A percentile compares a stretch with the other conserved stretches of the same genome.
Conservation (phyloP, 64 coral and sea anemone species). For the Exaiptasia diaphana region DNA sequence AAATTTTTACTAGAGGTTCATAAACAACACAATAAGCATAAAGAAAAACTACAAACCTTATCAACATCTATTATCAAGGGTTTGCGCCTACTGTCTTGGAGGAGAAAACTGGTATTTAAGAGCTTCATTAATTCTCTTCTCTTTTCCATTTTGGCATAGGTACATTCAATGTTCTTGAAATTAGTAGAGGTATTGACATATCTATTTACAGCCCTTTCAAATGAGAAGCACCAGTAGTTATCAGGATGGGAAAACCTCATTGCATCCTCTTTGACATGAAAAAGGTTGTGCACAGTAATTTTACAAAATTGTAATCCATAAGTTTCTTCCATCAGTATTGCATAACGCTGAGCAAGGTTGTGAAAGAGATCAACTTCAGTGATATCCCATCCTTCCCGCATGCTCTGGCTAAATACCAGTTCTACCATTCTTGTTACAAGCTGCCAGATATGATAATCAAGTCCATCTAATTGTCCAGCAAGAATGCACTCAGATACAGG, state of each 20-base stretch:
- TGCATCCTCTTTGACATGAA: slow-evolving; percentile 29
- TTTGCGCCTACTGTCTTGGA: neutral
- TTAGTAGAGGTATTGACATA: slow-evolving; percentile 24
- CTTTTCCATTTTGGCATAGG: slow-evolving; percentile 33
- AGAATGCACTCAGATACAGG: neutral
- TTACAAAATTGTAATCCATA: neutral
- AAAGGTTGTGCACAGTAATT: slow-evolving; percentile 14
- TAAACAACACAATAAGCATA: neutral
- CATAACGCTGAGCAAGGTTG: too few relatives aligned
- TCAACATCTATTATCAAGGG: neutral
- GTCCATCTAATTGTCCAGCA: neutral
- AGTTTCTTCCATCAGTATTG: neutral
- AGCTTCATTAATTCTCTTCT: slow-evolving; percentile 27
- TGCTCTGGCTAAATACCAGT: neutral
- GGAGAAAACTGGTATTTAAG: neutral
- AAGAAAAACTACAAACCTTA: neutral
- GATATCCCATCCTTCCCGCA: neutral
- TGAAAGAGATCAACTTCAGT: neutral
- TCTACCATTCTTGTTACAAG: neutral
- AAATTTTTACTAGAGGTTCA: neutral
- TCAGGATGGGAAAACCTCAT: neutral
- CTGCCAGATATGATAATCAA: neutral
- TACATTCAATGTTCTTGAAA: slow-evolving; percentile 54
- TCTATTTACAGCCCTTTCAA: slow-evolving; percentile 44
- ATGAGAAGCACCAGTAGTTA: slow-evolving; percentile 39